Conservation (phyloP, 2,888 invertebrate species). For the Drosophila pseudotakahashii region DNA sequence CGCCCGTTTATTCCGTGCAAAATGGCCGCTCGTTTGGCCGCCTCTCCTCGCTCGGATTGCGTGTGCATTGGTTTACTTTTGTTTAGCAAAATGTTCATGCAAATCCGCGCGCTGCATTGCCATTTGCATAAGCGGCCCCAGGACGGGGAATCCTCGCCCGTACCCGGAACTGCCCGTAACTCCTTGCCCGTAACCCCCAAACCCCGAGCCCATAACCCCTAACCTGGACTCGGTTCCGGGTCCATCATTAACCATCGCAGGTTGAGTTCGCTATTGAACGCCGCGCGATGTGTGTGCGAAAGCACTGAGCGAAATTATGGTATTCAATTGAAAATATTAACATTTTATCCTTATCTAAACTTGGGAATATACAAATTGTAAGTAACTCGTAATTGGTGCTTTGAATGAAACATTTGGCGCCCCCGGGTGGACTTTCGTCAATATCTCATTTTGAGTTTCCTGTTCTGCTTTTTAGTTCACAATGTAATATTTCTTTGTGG, state of each 20-base stretch:
- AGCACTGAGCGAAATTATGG: not conserved
- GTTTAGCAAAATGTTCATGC: slow-evolving; percentile 55
- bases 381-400: too few relatives aligned
- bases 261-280: slow-evolving; percentile 38
- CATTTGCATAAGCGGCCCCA: slow-evolving; percentile 59
- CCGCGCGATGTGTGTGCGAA: slow-evolving; percentile 20
- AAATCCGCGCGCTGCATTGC: slow-evolving; percentile 52
- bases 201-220: not conserved
- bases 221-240: slow-evolving; percentile 11
- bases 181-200: slow-evolving; percentile 5
- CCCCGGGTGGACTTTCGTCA: too few relatives aligned
- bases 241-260: slow-evolving; percentile 40
- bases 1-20: slow-evolving; percentile 35
- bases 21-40: slow-evolving; percentile 33
- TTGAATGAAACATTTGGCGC: too few relatives aligned
- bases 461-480: too few relatives aligned
- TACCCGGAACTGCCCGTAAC: not conserved
- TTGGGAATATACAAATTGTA: too few relatives aligned
- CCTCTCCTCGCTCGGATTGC: slow-evolving; percentile 39
- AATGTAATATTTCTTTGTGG: too few relatives aligned
- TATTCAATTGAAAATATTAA: too few relatives aligned
- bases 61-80: slow-evolving; percentile 51
- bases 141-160: slow-evolving; percentile 24
- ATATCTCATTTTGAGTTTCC: too few relatives aligned
- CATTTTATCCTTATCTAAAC: too few relatives aligned